Conservation (phyloP, 2,797 vertebrate genomes). For the Huso huso region DNA sequence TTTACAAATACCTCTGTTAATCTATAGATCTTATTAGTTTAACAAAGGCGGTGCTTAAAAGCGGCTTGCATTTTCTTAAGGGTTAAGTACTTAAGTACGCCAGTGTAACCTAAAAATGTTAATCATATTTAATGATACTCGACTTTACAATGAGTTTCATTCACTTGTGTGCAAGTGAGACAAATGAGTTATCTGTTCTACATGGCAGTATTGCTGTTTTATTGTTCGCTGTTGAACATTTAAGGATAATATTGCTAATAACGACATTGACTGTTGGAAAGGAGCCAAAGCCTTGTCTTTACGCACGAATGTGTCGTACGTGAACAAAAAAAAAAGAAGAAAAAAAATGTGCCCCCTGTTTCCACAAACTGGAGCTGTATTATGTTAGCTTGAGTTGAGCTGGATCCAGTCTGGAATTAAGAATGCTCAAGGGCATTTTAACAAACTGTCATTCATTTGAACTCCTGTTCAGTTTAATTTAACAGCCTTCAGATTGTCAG, state of each 20-base stretch:
- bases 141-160: slow-evolving; percentile 9
- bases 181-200: background rate
- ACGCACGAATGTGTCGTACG: slow-evolving; percentile 15
- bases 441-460: slow-evolving; percentile 44
- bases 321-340: slow-evolving; percentile 18
- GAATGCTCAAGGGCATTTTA: slow-evolving; percentile 33
- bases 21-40: slow-evolving; percentile 17
- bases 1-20: background rate
- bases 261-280: slow-evolving; percentile 24
- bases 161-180: background rate
- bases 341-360: slow-evolving; percentile 23
- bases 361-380: slow-evolving; percentile 26
- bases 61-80: slow-evolving; percentile 17
- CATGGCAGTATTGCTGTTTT: background rate
- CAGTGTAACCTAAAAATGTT: slow-evolving; percentile 14
- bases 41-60: slow-evolving; percentile 10
- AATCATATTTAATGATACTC: slow-evolving; percentile 14
- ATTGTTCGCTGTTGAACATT: slow-evolving; percentile 6
- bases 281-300: slow-evolving; percentile 16
- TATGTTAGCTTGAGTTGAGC: slow-evolving; percentile 32
- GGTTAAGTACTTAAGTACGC: slow-evolving; percentile 19
- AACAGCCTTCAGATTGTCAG: slow-evolving; percentile 30
- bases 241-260: slow-evolving; percentile 16
- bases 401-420: slow-evolving; percentile 32
- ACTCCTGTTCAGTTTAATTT: slow-evolving; percentile 38